Base-by-base conservation (phyloP, 2,113 vertebrate species). In the Gymnocephalus cernua region DNA sequence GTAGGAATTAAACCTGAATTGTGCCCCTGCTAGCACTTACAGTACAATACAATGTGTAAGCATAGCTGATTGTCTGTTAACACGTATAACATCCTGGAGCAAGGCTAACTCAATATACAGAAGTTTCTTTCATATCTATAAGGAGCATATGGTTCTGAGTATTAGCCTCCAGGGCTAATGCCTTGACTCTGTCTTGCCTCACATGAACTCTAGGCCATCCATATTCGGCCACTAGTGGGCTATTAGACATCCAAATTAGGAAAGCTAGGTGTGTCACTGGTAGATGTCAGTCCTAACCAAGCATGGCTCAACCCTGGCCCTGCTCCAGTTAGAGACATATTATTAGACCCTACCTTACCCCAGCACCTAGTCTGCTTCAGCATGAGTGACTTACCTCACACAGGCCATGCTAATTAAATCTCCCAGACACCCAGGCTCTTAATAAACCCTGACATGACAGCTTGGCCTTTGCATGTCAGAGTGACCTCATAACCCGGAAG, bases 391-490 rank as follows among this genome's bases (percentile, higher is more conserved):
- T 86, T 74, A 72, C 70, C 80, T 86, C 74, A 71, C 78, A 68
- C 53, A 69, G 79, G 70, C 81, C 79, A 62, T 0, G 25, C 77
- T 93, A 94, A 94, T 94, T 94, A 95, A 94, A 94, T 92, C 85
- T 85, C 73, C 74, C 69, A 84, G 81, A 92, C 80, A 63, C 86
- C 62, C 38, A 6, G 88, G 74, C 82, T 86, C 89, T 83, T 93
- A 92, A 94, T 92, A 89, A 90, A 88, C 32, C 57, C 63, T 87
- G 93, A 92, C 91, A 88, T 77, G 82, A 86, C 86, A 90, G 87
- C 84, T 86, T 90, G 89, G 81, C 84, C 79, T 85, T 74, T 76
- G 85, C 79, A 70, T 88, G 76, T 87, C 80, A 74, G 53, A 78
- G 69, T 88, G 88, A 90, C 91, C 91, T 64, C 4, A 27, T 86